Conservation (phyloP, 2,888 invertebrate species). For the Nomada fucata region DNA sequence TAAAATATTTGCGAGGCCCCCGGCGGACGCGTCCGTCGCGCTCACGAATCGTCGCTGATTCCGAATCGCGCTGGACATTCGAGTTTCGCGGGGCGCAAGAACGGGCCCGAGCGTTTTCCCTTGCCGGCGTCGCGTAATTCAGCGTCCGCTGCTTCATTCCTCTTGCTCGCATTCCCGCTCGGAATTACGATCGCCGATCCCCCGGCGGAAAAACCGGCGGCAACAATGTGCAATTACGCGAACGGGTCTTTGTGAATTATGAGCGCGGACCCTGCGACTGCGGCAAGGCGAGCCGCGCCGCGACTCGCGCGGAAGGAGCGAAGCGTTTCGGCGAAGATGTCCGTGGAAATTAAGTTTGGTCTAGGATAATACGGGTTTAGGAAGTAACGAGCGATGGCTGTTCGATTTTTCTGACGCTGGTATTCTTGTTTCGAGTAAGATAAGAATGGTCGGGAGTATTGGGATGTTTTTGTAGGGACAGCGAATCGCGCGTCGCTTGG, state of each 20-base stretch:
- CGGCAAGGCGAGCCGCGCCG: background rate
- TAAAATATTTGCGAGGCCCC: constrained; percentile 53
- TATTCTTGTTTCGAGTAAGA: no score
- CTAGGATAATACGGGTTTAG: no score
- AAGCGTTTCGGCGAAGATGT: background rate
- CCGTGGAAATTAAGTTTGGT: background rate
- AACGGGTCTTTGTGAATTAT: background rate
- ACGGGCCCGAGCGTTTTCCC: constrained; percentile 6
- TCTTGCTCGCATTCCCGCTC: constrained; percentile 23
- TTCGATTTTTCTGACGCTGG: background rate
- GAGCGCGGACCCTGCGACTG: background rate
- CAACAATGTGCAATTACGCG: constrained; percentile 24
- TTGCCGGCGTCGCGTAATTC: constrained; percentile 20
- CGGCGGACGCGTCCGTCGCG: constrained; percentile 32
- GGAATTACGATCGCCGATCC: constrained; percentile 22
- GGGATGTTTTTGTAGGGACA: no score
- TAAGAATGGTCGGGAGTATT: no score
- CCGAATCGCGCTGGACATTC: constrained; percentile 18
- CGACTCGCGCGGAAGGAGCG: background rate
- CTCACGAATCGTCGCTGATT: constrained; percentile 36
- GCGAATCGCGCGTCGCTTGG: no score
- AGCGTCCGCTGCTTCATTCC: constrained; percentile 15
- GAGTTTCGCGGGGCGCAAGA: constrained; percentile 22
- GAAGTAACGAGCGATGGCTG: background rate
- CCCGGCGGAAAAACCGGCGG: background rate